These are phyloP conservation scores for Cebidichthys violaceus DNA, from an alignment of 2,113 vertebrate species.

Conservation along the genomic window DNA sequence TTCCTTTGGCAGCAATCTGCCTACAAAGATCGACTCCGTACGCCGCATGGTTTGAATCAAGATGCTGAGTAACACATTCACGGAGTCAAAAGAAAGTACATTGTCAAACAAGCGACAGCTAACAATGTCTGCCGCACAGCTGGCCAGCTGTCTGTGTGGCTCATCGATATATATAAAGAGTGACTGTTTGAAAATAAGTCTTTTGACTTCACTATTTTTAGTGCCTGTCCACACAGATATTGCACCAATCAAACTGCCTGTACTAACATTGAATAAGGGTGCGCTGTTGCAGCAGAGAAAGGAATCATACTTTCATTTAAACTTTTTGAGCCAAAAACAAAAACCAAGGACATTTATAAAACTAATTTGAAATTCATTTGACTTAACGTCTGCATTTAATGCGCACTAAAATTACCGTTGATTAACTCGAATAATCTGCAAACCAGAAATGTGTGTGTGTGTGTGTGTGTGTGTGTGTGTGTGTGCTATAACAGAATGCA, in stretches of 20 bases:
- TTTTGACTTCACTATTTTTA: background rate
- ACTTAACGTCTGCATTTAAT: constrained; percentile 2
- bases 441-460: constrained; percentile 1
- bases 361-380: background rate
- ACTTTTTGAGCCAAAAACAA: background rate
- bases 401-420: constrained; percentile 37
- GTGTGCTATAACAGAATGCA: background rate
- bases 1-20: background rate
- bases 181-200: too few species aligned
- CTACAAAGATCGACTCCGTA: background rate
- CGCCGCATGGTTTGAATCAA: too few species aligned
- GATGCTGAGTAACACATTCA: too few species aligned
- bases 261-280: too few species aligned
- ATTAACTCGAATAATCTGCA: constrained; percentile 45
- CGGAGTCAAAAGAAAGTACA: too few species aligned
- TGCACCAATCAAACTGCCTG: background rate
- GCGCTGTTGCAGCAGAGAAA: background rate
- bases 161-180: too few species aligned
- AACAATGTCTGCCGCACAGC: too few species aligned
- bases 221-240: background rate
- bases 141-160: too few species aligned
- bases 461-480: too few species aligned
- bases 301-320: background rate
- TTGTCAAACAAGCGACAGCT: too few species aligned
- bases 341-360: background rate